Conservation (phyloP, 64 coral and sea anemone genomes). For the Montipora cactus region DNA sequence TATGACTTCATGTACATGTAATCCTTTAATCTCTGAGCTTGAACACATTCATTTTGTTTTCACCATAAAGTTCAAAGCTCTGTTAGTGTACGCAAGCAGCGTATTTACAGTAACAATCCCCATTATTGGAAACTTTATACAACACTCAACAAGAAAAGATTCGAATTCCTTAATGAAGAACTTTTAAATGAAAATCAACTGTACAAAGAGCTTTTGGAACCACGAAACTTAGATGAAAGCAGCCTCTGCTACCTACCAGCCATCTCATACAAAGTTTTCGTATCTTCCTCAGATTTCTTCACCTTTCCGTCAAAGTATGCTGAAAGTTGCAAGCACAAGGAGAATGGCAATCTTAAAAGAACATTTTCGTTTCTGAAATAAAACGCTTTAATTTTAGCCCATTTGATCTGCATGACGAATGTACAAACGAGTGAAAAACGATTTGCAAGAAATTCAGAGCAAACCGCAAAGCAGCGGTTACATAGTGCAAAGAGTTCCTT, state of each 20-base stretch:
- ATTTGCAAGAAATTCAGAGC: background rate
- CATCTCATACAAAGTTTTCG: slow-evolving; percentile 22
- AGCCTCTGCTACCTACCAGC: background rate
- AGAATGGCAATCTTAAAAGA: slow-evolving; percentile 41
- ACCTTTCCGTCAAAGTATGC: slow-evolving; percentile 24
- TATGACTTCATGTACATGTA: no score
- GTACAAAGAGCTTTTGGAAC: background rate
- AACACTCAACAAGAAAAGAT: no score
- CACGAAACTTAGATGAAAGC: no score
- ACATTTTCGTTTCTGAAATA: slow-evolving; percentile 44
- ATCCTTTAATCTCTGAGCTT: no score
- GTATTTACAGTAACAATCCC: no score
- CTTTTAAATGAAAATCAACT: background rate
- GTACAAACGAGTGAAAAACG: background rate
- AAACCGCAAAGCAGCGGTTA: no score
- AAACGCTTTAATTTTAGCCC: background rate
- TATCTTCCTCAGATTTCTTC: background rate
- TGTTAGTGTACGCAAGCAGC: background rate
- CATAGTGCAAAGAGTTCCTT: no score
- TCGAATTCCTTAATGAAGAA: background rate
- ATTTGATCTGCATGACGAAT: background rate
- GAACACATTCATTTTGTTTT: no score
- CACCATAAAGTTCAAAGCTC: background rate
- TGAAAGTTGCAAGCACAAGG: background rate
- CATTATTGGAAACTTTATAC: no score